Evolutionary conservation across 2,797 vertebrate species (phyloP).

Genomic region (Margarornis squamiger): DNA sequence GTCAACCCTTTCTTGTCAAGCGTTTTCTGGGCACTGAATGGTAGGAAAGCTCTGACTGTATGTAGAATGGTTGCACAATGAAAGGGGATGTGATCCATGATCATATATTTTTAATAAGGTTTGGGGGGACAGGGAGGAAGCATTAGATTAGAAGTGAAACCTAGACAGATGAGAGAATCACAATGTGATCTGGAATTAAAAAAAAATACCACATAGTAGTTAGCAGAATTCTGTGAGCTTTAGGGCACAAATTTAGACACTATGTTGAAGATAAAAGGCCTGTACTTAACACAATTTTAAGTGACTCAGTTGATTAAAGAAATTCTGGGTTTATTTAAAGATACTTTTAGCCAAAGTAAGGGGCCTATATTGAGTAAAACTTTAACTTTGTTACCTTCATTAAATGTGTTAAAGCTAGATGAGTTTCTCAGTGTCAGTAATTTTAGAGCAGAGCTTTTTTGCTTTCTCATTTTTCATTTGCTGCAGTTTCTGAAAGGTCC

Average conservation of each 20-base stretch:
- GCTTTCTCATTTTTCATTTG: neutral
- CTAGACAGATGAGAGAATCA: neutral
- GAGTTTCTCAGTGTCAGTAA: neutral
- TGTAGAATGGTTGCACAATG: neutral
- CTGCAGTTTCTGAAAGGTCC: neutral
- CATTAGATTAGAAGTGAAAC: neutral
- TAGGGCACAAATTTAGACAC: neutral
- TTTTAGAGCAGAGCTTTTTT: neutral
- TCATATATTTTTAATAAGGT: neutral
- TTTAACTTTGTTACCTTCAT: neutral
- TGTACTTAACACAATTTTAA: neutral
- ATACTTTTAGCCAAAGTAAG: neutral
- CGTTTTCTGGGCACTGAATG: neutral
- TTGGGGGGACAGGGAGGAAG: accelerated
- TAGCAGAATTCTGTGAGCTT: neutral
- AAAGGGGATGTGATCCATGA: neutral
- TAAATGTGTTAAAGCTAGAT: neutral
- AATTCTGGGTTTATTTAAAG: neutral
- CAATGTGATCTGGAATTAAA: neutral
- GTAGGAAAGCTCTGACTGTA: neutral
- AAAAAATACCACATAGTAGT: neutral
- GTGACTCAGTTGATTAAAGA: neutral
- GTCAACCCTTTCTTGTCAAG: neutral
- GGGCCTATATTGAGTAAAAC: neutral
- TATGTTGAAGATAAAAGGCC: neutral